phyloP scores from a whole-genome alignment of 2,797 vertebrate genomes.

The Melanotaenia parkinsoni region DNA sequence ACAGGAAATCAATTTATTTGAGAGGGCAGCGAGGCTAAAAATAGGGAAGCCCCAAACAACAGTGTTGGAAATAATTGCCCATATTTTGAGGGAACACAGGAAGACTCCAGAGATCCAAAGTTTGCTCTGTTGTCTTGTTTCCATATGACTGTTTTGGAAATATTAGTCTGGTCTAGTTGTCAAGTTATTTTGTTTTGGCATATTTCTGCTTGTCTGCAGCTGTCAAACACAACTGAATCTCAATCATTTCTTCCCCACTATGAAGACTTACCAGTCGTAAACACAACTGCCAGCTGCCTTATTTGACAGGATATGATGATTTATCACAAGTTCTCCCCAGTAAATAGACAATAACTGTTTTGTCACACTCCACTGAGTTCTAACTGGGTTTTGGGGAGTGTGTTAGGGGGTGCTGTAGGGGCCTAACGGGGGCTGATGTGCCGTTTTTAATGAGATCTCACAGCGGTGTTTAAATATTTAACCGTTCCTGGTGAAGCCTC shows the following conservation, averaged over 20 bases:
- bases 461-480: conserved; percentile 88
- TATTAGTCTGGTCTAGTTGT: conserved; percentile 78
- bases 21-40: conserved; percentile 80
- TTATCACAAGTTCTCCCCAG: conserved; percentile 77
- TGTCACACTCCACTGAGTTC: conserved; percentile 83
- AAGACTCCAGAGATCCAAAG: conserved; percentile 74
- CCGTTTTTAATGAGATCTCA: conserved; percentile 86
- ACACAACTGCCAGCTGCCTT: conserved; percentile 71
- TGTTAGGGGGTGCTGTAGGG: conserved; percentile 70
- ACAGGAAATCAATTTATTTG: conserved; percentile 84
- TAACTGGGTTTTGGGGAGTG: conserved; percentile 77
- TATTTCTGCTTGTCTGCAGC: conserved; percentile 72
- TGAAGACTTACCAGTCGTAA: conserved; percentile 75
- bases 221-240: conserved; percentile 77
- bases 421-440: conserved; percentile 75
- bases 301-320: conserved; percentile 82
- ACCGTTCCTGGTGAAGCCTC: conserved; percentile 81
- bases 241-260: conserved; percentile 74
- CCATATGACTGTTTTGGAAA: conserved; percentile 74
- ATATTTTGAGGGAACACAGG: conserved; percentile 71
- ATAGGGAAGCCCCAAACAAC: conserved; percentile 78
- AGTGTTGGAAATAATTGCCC: conserved; percentile 80
- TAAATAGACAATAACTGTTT: conserved; percentile 85
- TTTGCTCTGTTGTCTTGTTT: conserved; percentile 76
- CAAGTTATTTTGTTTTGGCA: conserved; percentile 72